A percentile compares a stretch with the other conserved stretches of the same genome.
Evolutionary conservation across 2,888 invertebrate species (phyloP).

Genomic region (Tachina grossa): DNA sequence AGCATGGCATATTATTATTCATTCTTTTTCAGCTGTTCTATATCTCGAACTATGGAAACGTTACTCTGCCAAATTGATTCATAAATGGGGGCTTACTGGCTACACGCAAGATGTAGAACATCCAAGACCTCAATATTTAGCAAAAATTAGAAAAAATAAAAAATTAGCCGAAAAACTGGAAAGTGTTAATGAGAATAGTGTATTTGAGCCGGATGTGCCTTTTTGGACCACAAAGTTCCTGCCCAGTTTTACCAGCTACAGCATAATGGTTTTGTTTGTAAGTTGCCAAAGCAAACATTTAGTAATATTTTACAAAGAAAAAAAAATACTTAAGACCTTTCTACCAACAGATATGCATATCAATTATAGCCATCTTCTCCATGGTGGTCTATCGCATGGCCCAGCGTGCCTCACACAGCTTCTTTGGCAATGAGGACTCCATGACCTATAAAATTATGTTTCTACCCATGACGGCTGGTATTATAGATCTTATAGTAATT

Average conservation of each 20-base stretch:
- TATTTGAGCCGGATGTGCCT: constrained; percentile 88
- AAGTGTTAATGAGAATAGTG: constrained; percentile 85
- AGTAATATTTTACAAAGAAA: background rate
- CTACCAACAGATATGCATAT: constrained; percentile 85
- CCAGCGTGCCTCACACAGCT: constrained; percentile 85
- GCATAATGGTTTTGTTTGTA: constrained; percentile 84
- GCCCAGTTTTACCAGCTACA: constrained; percentile 87
- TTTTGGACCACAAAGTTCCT: constrained; percentile 90
- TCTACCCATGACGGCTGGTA: constrained; percentile 89
- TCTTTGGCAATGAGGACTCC: constrained; percentile 83
- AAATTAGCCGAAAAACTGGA: constrained; percentile 83
- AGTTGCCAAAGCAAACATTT: constrained; percentile 60
- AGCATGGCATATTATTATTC: background rate
- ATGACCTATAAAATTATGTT: constrained; percentile 86
- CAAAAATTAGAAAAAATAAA: constrained; percentile 85
- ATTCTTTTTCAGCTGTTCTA: constrained; percentile 84
- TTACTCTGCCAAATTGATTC: constrained; percentile 89
- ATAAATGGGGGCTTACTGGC: constrained; percentile 91
- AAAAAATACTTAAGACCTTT: background rate
- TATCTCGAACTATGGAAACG: constrained; percentile 94
- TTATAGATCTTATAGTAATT: constrained; percentile 90
- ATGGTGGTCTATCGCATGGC: constrained; percentile 91
- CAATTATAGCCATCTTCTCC: constrained; percentile 89
- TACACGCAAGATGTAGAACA: constrained; percentile 90
- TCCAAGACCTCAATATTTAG: constrained; percentile 89